Conservation (phyloP, 2,888 invertebrate species). For the Metalampra italica region DNA sequence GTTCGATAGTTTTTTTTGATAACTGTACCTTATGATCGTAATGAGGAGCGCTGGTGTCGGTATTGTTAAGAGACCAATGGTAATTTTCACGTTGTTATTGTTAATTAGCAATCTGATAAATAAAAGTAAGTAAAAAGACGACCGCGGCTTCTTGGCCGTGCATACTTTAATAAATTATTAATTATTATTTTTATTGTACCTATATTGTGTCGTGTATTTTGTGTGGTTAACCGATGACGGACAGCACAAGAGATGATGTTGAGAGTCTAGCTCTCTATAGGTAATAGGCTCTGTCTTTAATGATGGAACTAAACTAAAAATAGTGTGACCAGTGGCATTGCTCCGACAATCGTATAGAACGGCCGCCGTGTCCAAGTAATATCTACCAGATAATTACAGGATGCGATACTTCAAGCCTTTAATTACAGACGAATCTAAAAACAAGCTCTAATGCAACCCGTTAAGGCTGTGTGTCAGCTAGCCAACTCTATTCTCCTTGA, state of each 20-base stretch:
- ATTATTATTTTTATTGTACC: not conserved
- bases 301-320: constrained; percentile 21
- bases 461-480: not conserved
- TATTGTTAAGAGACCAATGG: constrained; percentile 5
- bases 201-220: too few species aligned
- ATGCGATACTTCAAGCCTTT: constrained; percentile 40
- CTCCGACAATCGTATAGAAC: constrained; percentile 45
- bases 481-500: constrained; percentile 18
- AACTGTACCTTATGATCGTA: constrained; percentile 18
- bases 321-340: constrained; percentile 24
- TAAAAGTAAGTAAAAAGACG: not conserved
- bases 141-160: not conserved
- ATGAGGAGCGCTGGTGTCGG: constrained; percentile 11
- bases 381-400: constrained; percentile 53
- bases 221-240: too few species aligned
- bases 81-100: constrained; percentile 17
- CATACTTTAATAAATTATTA: too few species aligned
- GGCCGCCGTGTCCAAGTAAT: constrained; percentile 49
- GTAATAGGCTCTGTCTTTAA: too few species aligned
- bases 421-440: constrained; percentile 19
- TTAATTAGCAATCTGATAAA: constrained; percentile 11
- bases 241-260: too few species aligned
- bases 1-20: constrained; percentile 23
- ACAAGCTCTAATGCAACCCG: constrained; percentile 17
- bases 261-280: too few species aligned